Evolutionary conservation across 1,140 invertebrate genomes (phyloP).

Genomic region (Pemphigus obesinymphae): DNA sequence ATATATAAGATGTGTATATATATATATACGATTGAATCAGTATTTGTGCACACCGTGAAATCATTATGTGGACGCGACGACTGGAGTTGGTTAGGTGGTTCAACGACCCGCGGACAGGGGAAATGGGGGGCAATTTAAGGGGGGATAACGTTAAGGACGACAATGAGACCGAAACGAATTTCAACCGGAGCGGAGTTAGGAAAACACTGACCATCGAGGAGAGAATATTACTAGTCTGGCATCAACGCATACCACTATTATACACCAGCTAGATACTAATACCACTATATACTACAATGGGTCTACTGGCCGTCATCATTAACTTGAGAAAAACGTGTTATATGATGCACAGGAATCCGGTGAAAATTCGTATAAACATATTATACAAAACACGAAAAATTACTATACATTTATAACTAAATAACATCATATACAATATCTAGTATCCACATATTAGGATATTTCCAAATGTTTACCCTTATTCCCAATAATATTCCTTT

Average conservation of each 20-base stretch:
- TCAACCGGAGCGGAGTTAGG: constrained; percentile 23
- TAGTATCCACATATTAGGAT: no score
- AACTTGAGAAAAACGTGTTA: constrained; percentile 23
- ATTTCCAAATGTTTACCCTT: no score
- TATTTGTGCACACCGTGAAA: constrained; percentile 40
- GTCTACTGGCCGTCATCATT: constrained; percentile 1
- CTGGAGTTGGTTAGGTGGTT: constrained; percentile 19
- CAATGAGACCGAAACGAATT: constrained; percentile 40
- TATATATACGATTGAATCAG: neutral
- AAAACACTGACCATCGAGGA: constrained; percentile 27
- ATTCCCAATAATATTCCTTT: no score
- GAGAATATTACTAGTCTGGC: constrained; percentile 24
- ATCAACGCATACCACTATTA: neutral
- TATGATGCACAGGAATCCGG: constrained; percentile 23
- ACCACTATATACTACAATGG: neutral
- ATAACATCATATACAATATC: no score
- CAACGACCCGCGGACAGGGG: constrained; percentile 16
- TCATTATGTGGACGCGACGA: constrained; percentile 26
- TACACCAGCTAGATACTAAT: neutral
- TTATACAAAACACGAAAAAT: no score
- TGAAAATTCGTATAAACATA: neutral
- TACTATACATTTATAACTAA: no score
- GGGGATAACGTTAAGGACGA: constrained; percentile 25
- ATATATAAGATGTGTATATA: neutral
- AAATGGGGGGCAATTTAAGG: constrained; percentile 6